phyloP scores from a whole-genome alignment of 2,113 vertebrate species.

The Panthera tigris region DNA sequence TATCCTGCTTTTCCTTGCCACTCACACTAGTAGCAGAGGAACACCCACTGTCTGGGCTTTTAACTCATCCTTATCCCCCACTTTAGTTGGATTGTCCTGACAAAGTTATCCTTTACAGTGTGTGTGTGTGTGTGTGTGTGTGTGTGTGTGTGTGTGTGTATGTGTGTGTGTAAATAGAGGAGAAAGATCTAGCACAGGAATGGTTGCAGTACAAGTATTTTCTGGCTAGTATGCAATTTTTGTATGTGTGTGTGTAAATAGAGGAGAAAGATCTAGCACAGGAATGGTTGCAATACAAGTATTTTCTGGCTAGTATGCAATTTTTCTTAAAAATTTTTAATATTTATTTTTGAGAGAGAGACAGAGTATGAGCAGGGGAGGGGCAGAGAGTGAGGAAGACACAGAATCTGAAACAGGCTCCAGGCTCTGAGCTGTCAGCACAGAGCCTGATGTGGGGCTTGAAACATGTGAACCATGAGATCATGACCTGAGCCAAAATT shows the following conservation, averaged over 20 bases:
- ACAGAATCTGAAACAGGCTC: too few relatives aligned
- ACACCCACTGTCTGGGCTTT: not conserved
- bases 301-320: not conserved
- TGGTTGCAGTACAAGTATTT: not conserved
- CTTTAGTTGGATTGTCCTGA: not conserved
- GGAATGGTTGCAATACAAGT: not conserved
- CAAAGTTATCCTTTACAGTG: not conserved
- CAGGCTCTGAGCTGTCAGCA: too few relatives aligned
- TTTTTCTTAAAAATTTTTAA: not conserved
- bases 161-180: not conserved
- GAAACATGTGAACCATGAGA: too few relatives aligned
- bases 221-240: not conserved
- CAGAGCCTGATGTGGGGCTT: too few relatives aligned
- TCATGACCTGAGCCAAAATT: too few relatives aligned
- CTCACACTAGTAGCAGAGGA: not conserved
- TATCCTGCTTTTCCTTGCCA: not conserved
- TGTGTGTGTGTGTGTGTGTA: not conserved
- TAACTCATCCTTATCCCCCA: not conserved
- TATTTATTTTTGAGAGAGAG: too few relatives aligned
- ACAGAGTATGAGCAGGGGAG: too few relatives aligned
- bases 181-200: not conserved
- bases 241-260: not conserved
- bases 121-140: not conserved
- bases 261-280: not conserved
- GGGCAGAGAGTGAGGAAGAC: too few relatives aligned